Conservation (phyloP, 2,888 invertebrate species). For the Pachycephus smyrnensis region DNA sequence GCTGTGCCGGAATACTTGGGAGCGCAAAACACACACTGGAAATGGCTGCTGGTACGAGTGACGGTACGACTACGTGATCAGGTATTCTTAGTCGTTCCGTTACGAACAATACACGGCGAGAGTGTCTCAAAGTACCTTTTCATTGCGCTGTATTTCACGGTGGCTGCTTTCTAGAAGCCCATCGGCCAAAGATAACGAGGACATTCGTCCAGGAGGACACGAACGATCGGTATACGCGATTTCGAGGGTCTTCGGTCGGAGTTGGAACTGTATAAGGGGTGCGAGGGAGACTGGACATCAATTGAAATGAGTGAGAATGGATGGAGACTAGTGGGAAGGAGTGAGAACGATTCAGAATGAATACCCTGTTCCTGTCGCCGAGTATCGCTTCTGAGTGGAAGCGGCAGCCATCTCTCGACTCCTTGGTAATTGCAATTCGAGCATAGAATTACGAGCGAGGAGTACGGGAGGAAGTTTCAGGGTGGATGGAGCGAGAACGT, state of each 20-base stretch:
- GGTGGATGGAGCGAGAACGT: slow-evolving; percentile 40
- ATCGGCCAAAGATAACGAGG: slow-evolving; percentile 2
- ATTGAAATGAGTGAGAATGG: background rate
- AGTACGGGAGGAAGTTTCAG: background rate
- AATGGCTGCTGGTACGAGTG: background rate
- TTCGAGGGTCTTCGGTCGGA: slow-evolving; percentile 1
- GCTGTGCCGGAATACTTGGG: background rate
- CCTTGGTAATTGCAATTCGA: slow-evolving; percentile 4
- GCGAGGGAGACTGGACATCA: background rate
- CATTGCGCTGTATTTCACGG: slow-evolving; percentile 45
- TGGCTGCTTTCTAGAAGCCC: slow-evolving; percentile 21
- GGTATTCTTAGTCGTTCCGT: slow-evolving; percentile 19
- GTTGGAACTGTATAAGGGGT: slow-evolving; percentile 26
- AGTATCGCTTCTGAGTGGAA: background rate
- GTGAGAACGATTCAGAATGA: slow-evolving; percentile 1
- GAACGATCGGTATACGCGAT: background rate
- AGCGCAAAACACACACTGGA: slow-evolving; percentile 1
- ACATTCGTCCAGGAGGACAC: background rate
- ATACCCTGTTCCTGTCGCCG: background rate
- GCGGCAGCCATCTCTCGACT: background rate
- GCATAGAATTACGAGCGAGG: slow-evolving; percentile 7
- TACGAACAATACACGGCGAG: slow-evolving; percentile 41
- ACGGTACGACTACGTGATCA: background rate
- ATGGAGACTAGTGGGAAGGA: slow-evolving; percentile 5
- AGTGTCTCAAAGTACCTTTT: slow-evolving; percentile 47